Percentiles rank a stretch among this genome's conserved stretches.
These are phyloP conservation scores for Aleadryas rufinucha DNA, from an alignment of 2,113 vertebrate genomes.

Conservation along the genomic window DNA sequence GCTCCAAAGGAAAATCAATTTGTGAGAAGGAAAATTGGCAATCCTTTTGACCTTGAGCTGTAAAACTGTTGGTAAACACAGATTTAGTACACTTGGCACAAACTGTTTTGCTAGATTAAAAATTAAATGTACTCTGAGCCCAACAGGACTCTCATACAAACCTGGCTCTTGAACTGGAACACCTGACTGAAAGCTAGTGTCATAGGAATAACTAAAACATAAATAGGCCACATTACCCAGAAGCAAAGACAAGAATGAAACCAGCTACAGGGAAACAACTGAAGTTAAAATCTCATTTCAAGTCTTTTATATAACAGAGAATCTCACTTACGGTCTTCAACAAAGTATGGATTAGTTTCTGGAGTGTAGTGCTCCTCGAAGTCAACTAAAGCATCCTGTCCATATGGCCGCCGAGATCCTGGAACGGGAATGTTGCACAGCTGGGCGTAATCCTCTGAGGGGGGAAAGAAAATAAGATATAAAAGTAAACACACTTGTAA, in stretches of 20 bases:
- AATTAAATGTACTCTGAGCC: neutral
- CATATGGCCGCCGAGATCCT: slow-evolving; percentile 79
- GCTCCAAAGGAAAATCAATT: slow-evolving; percentile 24
- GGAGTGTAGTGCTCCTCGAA: slow-evolving; percentile 74
- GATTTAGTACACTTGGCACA: neutral
- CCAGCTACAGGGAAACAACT: neutral
- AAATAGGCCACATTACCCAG: neutral
- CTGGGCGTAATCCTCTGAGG: slow-evolving; percentile 84
- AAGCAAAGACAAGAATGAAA: neutral
- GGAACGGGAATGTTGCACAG: slow-evolving; percentile 88
- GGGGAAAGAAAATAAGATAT: slow-evolving; percentile 26
- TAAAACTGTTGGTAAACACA: slow-evolving; percentile 46
- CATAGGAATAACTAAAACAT: neutral
- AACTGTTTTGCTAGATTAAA: slow-evolving; percentile 3
- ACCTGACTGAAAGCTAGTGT: slow-evolving; percentile 18
- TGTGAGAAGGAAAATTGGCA: slow-evolving; percentile 16
- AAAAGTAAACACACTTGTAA: slow-evolving; percentile 37
- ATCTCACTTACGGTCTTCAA: slow-evolving; percentile 83
- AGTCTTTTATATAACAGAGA: neutral
- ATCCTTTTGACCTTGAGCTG: neutral
- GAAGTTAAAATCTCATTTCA: neutral
- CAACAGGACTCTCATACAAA: neutral
- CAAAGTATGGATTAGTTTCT: slow-evolving; percentile 75
- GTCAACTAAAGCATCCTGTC: slow-evolving; percentile 85
- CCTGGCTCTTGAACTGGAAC: neutral